Evolutionary conservation across 2,888 invertebrate genomes (phyloP).

Genomic region (Microchrysa polita): DNA sequence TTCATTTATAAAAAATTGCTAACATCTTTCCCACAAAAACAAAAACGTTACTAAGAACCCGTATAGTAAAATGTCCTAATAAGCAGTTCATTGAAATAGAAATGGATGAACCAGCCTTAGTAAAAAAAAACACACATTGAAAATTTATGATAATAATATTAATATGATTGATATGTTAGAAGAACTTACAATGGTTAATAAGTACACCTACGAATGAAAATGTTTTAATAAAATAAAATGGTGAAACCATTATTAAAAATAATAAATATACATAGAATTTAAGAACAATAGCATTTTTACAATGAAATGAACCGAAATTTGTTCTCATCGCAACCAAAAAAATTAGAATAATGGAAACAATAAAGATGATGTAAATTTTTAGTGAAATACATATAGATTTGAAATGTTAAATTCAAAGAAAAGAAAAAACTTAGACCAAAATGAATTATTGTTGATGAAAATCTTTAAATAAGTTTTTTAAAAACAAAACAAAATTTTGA

Average conservation of each 20-base stretch:
- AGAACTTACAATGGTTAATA: too few species aligned
- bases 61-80: background rate
- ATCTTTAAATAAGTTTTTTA: too few species aligned
- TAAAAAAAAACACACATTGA: conserved; percentile 24
- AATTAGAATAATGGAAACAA: too few species aligned
- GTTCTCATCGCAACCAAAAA: too few species aligned
- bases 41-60: too few species aligned
- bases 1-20: too few species aligned
- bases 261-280: conserved; percentile 9
- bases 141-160: conserved; percentile 31
- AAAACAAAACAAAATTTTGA: conserved; percentile 1
- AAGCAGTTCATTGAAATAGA: background rate
- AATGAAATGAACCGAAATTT: conserved; percentile 32
- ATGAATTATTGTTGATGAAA: background rate
- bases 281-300: conserved; percentile 43
- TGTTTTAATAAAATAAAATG: too few species aligned
- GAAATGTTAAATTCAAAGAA: conserved; percentile 1
- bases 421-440: conserved; percentile 27
- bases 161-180: conserved; percentile 30
- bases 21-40: too few species aligned
- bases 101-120: conserved; percentile 35
- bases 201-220: background rate
- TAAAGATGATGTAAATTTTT: background rate
- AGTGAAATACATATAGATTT: background rate
- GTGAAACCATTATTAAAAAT: too few species aligned